Conservation (phyloP, 1,140 invertebrate genomes). For the Nilaparvata lugens region DNA sequence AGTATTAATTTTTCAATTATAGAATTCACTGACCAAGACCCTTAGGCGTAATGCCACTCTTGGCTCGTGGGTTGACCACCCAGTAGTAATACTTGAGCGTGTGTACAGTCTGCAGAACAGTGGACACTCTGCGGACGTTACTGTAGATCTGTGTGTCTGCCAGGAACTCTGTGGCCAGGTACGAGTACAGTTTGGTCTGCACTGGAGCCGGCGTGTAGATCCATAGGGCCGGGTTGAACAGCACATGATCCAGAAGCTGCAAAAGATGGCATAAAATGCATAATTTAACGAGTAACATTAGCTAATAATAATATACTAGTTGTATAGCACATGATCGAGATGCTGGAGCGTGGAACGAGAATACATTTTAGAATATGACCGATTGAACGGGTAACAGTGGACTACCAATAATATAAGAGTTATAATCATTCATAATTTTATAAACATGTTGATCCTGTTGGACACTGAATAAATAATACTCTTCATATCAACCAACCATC, state of each 20-base stretch:
- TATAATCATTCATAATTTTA: too few species aligned
- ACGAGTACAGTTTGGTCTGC: conserved; percentile 94
- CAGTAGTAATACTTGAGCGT: conserved; percentile 99
- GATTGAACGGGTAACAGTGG: too few species aligned
- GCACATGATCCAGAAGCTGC: conserved; percentile 95
- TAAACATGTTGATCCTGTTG: too few species aligned
- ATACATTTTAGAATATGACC: too few species aligned
- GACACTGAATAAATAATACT: too few species aligned
- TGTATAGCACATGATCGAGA: too few species aligned
- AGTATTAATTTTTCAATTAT: background rate
- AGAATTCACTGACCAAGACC: conserved; percentile 64
- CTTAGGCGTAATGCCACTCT: conserved; percentile 91
- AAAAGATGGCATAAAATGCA: too few species aligned
- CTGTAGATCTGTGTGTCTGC: conserved; percentile 96
- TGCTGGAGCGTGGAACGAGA: too few species aligned
- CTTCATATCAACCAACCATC: too few species aligned
- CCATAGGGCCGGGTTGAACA: conserved; percentile 98
- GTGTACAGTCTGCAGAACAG: conserved; percentile 95
- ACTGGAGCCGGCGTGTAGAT: conserved; percentile 93
- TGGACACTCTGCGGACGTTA: conserved; percentile 91
- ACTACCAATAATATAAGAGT: too few species aligned
- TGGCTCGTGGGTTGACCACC: conserved; percentile 90
- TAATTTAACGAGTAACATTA: too few species aligned
- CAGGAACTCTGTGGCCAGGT: conserved; percentile 95
- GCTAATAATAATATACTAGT: too few species aligned